These are phyloP conservation scores for Ara ararauna DNA, from an alignment of 2,797 vertebrate species.

Conservation along the genomic window DNA sequence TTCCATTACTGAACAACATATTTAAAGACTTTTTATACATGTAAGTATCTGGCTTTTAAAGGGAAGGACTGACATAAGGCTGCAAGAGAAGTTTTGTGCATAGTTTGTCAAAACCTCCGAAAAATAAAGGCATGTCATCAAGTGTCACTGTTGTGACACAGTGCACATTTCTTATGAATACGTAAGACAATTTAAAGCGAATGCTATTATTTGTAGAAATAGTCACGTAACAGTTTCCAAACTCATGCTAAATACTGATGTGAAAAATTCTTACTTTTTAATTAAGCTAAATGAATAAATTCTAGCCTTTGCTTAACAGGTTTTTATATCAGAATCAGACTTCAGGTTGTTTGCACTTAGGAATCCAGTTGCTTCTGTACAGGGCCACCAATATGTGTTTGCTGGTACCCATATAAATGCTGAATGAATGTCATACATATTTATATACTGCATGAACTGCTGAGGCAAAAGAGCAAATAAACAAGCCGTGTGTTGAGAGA, in stretches of 20 bases:
- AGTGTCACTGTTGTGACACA: background rate
- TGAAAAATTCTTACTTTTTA: background rate
- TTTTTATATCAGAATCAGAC: background rate
- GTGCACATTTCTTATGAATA: background rate
- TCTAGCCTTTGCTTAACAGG: background rate
- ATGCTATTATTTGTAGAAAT: background rate
- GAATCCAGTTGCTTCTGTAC: background rate
- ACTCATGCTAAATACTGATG: background rate
- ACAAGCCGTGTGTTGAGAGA: background rate
- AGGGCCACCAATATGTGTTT: fast-evolving
- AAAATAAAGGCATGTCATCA: background rate
- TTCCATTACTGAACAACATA: background rate
- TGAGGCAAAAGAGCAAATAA: background rate
- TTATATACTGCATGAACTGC: background rate
- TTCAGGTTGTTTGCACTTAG: background rate
- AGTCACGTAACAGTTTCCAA: background rate
- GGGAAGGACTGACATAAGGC: background rate
- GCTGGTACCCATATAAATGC: background rate
- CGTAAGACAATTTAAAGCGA: fast-evolving
- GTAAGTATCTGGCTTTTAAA: background rate
- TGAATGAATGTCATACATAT: background rate
- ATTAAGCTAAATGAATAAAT: background rate
- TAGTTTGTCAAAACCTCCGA: background rate
- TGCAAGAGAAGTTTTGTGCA: background rate
- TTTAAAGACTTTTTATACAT: background rate